Conservation (phyloP, 53 echinoderm and acorn worm species). For the Henricia sp. region DNA sequence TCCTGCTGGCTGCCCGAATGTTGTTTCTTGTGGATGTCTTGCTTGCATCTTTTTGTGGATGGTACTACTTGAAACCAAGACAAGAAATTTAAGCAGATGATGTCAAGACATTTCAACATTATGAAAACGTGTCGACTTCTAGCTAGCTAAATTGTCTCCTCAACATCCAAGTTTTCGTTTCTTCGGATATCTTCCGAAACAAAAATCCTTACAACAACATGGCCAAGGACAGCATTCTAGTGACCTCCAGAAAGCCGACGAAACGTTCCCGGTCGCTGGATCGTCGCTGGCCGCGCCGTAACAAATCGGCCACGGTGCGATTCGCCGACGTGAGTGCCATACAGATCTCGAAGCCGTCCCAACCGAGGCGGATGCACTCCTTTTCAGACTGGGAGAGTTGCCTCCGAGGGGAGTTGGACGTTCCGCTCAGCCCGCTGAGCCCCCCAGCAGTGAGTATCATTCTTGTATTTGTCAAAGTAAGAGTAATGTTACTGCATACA, state of each 20-base stretch:
- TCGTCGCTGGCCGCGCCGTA: constrained; percentile 51
- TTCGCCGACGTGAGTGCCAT: constrained; percentile 48
- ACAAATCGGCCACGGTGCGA: constrained; percentile 47
- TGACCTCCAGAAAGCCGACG: constrained; percentile 20
- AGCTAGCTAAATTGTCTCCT: background rate
- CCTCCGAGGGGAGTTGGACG: constrained; percentile 2
- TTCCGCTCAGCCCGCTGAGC: constrained; percentile 15
- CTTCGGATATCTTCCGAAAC: background rate
- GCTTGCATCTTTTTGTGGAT: too few relatives aligned
- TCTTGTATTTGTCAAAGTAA: too few relatives aligned
- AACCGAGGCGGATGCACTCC: constrained; percentile 42
- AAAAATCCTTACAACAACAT: background rate
- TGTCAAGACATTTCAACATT: background rate
- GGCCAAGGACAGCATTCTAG: constrained; percentile 57
- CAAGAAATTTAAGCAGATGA: background rate
- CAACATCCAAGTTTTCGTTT: too few relatives aligned
- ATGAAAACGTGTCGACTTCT: background rate
- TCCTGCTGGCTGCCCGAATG: too few relatives aligned
- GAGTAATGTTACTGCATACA: too few relatives aligned
- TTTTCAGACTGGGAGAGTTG: constrained; percentile 62
- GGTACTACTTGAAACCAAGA: too few relatives aligned
- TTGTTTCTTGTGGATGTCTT: too few relatives aligned
- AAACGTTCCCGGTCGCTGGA: constrained; percentile 59
- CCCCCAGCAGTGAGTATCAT: too few relatives aligned
- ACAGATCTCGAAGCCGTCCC: constrained; percentile 48